A percentile compares a stretch with the other conserved stretches of the same genome.
Conservation (phyloP, 2,113 vertebrate species). For the Semicossyphus pulcher region DNA sequence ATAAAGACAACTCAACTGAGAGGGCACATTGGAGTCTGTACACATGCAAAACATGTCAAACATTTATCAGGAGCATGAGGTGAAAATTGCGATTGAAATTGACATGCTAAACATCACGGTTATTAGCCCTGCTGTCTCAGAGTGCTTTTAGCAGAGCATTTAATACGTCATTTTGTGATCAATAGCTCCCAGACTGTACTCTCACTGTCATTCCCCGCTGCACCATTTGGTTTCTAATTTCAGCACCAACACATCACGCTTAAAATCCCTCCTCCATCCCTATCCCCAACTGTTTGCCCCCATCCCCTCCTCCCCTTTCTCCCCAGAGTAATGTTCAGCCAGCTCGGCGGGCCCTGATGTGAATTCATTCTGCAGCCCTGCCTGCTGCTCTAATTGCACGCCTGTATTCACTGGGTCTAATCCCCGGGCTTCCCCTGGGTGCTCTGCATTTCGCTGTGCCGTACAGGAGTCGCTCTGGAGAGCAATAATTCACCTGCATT, state of each 20-base stretch:
- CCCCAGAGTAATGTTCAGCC: slow-evolving; percentile 34
- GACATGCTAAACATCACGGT: too few relatives aligned
- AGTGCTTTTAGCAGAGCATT: background rate
- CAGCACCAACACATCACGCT: slow-evolving; percentile 12
- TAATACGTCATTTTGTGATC: slow-evolving; percentile 11
- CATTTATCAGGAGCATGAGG: too few relatives aligned
- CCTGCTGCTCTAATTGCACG: slow-evolving; percentile 62
- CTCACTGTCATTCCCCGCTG: slow-evolving; percentile 37
- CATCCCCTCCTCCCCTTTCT: background rate
- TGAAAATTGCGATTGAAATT: too few relatives aligned
- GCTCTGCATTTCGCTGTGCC: slow-evolving; percentile 41
- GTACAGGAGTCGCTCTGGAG: slow-evolving; percentile 39
- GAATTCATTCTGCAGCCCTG: slow-evolving; percentile 42
- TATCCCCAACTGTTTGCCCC: background rate
- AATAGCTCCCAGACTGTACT: background rate
- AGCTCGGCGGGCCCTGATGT: slow-evolving; percentile 28
- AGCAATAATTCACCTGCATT: slow-evolving; percentile 48
- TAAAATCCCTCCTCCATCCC: slow-evolving; percentile 9
- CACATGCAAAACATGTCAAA: too few relatives aligned
- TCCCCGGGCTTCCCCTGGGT: slow-evolving; percentile 46
- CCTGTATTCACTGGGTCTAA: slow-evolving; percentile 49
- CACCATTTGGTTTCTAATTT: slow-evolving; percentile 41
- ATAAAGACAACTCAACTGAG: too few relatives aligned
- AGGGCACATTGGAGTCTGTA: too few relatives aligned
- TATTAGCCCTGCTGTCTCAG: too few relatives aligned